Evolutionary conservation across 1,140 invertebrate species (phyloP).

Genomic region (Platorchestia sp.): DNA sequence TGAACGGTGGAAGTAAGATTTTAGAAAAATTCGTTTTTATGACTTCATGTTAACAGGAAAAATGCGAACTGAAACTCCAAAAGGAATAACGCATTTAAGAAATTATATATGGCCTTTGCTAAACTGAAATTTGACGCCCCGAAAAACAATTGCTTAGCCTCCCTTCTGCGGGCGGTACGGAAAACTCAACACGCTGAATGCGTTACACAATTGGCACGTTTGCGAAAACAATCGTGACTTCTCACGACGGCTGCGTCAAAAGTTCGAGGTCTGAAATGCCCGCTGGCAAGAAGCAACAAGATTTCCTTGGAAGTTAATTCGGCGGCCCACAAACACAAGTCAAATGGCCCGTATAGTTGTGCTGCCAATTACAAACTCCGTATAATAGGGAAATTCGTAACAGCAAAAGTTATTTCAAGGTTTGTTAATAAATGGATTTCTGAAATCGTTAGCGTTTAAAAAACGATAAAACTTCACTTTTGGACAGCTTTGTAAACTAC

Average conservation of each 20-base stretch:
- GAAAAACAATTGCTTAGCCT: background rate
- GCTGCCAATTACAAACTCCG: too few species aligned
- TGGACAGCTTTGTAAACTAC: background rate
- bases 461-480: background rate
- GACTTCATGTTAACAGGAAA: background rate
- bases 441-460: background rate
- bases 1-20: background rate
- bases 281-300: background rate
- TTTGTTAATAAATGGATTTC: background rate
- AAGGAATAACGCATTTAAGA: background rate
- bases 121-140: background rate
- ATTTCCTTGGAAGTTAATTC: background rate
- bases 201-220: background rate
- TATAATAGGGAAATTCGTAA: too few species aligned
- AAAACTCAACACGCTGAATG: background rate
- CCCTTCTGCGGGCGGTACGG: background rate
- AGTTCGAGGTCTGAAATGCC: background rate
- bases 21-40: background rate
- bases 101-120: background rate
- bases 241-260: background rate
- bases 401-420: too few species aligned
- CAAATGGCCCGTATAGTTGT: too few species aligned
- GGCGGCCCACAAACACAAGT: too few species aligned
- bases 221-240: background rate
- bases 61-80: background rate